These are phyloP conservation scores for Anoplopoma fimbria DNA, from an alignment of 2,113 vertebrate genomes.

Conservation along the genomic window DNA sequence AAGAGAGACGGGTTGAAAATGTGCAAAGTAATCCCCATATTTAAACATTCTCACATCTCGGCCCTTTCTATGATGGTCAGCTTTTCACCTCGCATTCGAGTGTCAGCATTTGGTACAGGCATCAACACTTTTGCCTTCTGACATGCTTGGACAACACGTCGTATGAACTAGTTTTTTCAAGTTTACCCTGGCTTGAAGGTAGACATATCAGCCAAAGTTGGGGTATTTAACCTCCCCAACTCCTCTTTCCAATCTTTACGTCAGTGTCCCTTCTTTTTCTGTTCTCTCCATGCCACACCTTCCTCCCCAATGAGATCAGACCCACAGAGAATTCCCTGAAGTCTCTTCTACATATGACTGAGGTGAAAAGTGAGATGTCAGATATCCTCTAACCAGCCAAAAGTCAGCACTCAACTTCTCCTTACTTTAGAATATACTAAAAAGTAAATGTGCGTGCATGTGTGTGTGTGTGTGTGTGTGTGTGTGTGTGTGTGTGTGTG, in stretches of 20 bases:
- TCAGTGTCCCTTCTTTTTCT: slow-evolving; percentile 6
- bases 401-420: slow-evolving; percentile 14
- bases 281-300: slow-evolving; percentile 9
- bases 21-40: not conserved
- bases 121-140: not conserved
- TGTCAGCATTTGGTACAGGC: not conserved
- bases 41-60: not conserved
- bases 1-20: not conserved
- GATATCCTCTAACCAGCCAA: slow-evolving; percentile 27
- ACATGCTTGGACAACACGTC: not conserved
- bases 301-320: slow-evolving; percentile 2
- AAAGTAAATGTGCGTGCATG: not conserved
- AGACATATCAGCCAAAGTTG: not conserved
- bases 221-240: slow-evolving; percentile 2
- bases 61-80: not conserved
- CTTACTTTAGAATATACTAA: not conserved
- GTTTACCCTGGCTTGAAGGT: not conserved
- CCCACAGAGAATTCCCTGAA: not conserved
- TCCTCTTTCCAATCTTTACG: slow-evolving; percentile 13
- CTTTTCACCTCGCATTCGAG: not conserved
- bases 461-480: not conserved
- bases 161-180: not conserved
- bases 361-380: slow-evolving; percentile 51
- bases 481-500: not conserved
- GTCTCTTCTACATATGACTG: slow-evolving; percentile 20